Evolutionary conservation across 2,113 vertebrate species (phyloP).

Genomic region (Chloropsis cyanopogon): DNA sequence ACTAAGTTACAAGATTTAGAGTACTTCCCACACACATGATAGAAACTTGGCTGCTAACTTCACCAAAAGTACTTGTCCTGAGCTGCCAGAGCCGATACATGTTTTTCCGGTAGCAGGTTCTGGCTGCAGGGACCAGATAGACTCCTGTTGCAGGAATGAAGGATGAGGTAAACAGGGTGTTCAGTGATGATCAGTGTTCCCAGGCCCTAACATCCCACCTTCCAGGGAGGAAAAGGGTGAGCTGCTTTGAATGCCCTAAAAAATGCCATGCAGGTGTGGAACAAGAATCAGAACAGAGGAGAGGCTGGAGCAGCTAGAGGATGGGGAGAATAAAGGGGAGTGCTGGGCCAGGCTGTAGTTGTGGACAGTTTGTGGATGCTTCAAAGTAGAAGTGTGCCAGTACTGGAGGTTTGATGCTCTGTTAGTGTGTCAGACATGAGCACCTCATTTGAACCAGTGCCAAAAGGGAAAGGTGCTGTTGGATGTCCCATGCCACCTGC

Average conservation of each 20-base stretch:
- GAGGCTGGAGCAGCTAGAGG: neutral
- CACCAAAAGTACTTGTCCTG: neutral
- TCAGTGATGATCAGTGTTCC: neutral
- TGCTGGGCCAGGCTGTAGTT: neutral
- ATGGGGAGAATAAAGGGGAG: neutral
- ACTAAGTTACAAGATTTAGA: neutral
- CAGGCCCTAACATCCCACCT: neutral
- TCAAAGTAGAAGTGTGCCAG: neutral
- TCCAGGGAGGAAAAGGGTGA: neutral
- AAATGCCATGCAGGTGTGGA: neutral
- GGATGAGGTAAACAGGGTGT: neutral
- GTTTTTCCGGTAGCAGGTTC: neutral
- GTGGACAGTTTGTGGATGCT: neutral
- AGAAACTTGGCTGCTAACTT: constrained; percentile 47
- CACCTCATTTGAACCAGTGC: neutral
- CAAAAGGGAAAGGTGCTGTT: neutral
- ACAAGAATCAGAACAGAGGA: neutral
- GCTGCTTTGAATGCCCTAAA: neutral
- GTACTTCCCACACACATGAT: constrained; percentile 34
- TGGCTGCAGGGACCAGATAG: neutral
- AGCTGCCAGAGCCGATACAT: neutral
- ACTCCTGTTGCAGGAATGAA: neutral
- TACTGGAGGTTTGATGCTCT: neutral
- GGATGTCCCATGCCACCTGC: neutral
- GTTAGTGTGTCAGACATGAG: neutral